Conservation (phyloP, 2,888 invertebrate genomes). For the Cactoblastis cactorum region DNA sequence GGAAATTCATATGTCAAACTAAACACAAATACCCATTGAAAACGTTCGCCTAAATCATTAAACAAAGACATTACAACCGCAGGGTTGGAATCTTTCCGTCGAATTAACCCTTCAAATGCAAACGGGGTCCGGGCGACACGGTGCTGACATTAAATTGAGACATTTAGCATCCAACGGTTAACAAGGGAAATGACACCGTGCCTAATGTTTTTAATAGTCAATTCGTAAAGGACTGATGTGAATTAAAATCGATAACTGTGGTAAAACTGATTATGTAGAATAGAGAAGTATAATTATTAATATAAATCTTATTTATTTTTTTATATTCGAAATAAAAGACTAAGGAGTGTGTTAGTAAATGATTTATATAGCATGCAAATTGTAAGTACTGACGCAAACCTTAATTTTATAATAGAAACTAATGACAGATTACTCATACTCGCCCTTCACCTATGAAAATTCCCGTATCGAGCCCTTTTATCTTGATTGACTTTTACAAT, state of each 20-base stretch:
- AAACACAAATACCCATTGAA: not conserved
- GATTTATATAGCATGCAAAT: too few species aligned
- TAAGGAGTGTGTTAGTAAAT: too few species aligned
- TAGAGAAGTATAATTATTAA: too few species aligned
- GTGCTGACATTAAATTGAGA: conserved; percentile 62
- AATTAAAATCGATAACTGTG: not conserved
- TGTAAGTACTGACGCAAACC: too few species aligned
- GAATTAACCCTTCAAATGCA: conserved; percentile 67
- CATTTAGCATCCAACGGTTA: conserved; percentile 58
- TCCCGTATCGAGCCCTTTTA: too few species aligned
- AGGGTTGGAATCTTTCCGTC: conserved; percentile 59
- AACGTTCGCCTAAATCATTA: conserved; percentile 14
- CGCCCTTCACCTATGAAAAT: too few species aligned
- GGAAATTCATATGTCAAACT: not conserved
- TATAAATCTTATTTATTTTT: too few species aligned
- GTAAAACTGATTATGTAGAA: too few species aligned
- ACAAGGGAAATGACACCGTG: conserved; percentile 40
- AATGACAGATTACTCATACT: too few species aligned
- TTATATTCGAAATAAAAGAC: too few species aligned
- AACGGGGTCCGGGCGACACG: conserved; percentile 44
- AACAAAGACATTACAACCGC: conserved; percentile 39
- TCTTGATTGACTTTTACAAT: too few species aligned
- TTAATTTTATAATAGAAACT: too few species aligned
- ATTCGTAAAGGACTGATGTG: not conserved
- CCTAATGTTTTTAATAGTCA: conserved; percentile 19